Base-by-base conservation (phyloP, 2,888 invertebrate species). In the Anagyrus pseudococci region DNA sequence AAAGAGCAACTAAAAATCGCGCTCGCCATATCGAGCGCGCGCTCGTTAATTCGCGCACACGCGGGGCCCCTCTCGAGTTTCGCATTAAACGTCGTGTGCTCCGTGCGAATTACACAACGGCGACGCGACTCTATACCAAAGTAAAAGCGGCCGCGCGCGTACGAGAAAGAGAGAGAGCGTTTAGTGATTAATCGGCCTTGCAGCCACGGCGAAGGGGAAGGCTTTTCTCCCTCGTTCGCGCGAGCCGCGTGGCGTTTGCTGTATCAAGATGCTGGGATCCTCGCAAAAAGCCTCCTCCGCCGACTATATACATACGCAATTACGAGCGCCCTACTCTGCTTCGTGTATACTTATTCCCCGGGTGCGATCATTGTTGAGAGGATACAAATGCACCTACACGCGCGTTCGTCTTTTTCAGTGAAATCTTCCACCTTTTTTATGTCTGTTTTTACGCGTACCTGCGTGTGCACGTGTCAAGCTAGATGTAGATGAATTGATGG, bases 101-200 rank as follows among this genome's bases (percentile, higher is more conserved):
- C n/a, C 15, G 52, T 41, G 47, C 43, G 54, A 53, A 63, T 63
- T 55, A 63, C 58, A 54, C 63, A 63, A 63, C 57, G 54, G 44
- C 40, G 33, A 10, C 26, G 37, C 52, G 63, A 48, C 62, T 57
- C n/a, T n/a, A n/a, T n/a, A 62, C 52, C 52, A 52, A 52, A 57
- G 57, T 57, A 62, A 57, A 62, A 62, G 57, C 55, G 8, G 25
- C n/a, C 43, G 22, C 44, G 41, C 62, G 43, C 44, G 46, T 46
- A n/a, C n/a, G n/a, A n/a, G n/a, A n/a, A n/a, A n/a, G n/a, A n/a
- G n/a, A n/a, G n/a, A n/a, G n/a, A n/a, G n/a, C n/a, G n/a, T n/a
- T 44, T 54, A 47, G 63, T 63, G 63, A 63, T 58, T 58, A 58
- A 63, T 63, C 58, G 48, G 29, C 4, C 4, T 10, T 29, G 29